These are phyloP conservation scores for Centrocercus urophasianus DNA, from an alignment of 2,113 vertebrate genomes.

Conservation along the genomic window DNA sequence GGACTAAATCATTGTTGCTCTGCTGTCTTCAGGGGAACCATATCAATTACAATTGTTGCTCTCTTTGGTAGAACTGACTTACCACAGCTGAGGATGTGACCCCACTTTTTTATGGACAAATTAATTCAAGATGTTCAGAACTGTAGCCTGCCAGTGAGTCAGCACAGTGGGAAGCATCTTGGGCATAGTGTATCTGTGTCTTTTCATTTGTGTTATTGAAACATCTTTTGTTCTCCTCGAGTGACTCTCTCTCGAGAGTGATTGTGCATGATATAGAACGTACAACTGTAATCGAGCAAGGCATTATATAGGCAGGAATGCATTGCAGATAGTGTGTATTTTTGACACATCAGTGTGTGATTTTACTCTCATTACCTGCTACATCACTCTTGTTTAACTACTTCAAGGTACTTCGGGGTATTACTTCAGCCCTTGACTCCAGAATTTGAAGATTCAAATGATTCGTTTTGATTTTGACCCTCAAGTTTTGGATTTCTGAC, in stretches of 20 bases:
- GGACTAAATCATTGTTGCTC: background rate
- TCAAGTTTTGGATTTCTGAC: background rate
- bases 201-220: background rate
- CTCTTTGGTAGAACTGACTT: background rate
- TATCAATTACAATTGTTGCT: background rate
- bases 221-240: background rate
- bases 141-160: background rate
- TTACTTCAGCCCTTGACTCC: background rate
- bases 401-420: background rate
- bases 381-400: background rate
- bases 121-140: background rate
- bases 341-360: background rate
- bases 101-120: background rate
- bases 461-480: background rate
- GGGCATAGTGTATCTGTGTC: background rate
- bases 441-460: background rate
- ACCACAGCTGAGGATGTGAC: background rate
- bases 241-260: background rate
- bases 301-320: background rate
- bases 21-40: background rate
- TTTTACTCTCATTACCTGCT: background rate
- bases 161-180: background rate
- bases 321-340: background rate
- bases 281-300: background rate
- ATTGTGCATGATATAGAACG: fast-evolving